Base-by-base conservation (phyloP, 2,888 invertebrate species). In the Hirtodrosophila histrioides region DNA sequence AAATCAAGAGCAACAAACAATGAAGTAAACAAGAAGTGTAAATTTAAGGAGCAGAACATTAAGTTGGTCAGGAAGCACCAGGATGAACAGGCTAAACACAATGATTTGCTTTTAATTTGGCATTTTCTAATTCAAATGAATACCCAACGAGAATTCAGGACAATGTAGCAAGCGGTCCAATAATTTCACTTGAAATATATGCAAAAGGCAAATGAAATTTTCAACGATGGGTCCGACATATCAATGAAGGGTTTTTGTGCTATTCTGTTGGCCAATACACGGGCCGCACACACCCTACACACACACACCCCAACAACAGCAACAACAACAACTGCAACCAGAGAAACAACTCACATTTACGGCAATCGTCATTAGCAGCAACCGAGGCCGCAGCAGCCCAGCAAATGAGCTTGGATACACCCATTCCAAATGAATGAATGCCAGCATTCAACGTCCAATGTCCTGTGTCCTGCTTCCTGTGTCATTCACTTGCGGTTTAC, bases 321-420 rank as follows among this genome's bases (percentile, higher is more conserved):
- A 72, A 75, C 66, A 72, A 17, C 40, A 44, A 64, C 43, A 46
- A 41, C 37, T 37, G 9, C 40, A 44, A 37, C 29, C 6, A 41
- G 64, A 17, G 46, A 58, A 56, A 73, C 68, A 54, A 54, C 41
- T 71, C 65, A 50, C 74, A 71, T 68, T 68, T 61, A 33, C 57
- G 71, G 85, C 72, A 75, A 75, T 82, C 88, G 86, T 84, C 83
- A 84, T 84, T 84, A 84, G 83, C 88, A 84, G 78, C 45, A 78
- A 81, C 82, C 71, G 76, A 75, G 69, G 62, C 64, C 82, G 48
- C 69, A 78, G 49, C 54, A 57, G 58, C 58, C 37, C 12, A 41
- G 65, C 39, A 54, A 65, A 73, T 63, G 54, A 53, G 62, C 53
- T 62, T 37, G 62, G 63, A 24, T 55, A 41, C 39, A 33, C 57